Percentiles rank a stretch among this genome's conserved stretches.
Evolutionary conservation across 2,888 invertebrate genomes (phyloP).

Genomic region (Orchesella flavescens): DNA sequence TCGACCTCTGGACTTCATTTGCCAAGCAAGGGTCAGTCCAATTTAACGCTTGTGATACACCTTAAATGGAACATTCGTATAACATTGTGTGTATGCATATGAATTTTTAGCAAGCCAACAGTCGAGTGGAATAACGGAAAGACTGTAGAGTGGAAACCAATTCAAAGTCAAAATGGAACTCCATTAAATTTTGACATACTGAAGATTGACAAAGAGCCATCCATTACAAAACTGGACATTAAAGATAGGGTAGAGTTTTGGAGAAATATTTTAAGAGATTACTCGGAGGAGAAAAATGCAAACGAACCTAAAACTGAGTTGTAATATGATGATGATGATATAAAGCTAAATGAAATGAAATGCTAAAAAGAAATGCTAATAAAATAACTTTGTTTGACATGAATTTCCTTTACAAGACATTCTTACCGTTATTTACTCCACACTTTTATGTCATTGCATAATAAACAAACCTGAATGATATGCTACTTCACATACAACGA

Average conservation of each 20-base stretch:
- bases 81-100: neutral
- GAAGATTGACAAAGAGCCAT: neutral
- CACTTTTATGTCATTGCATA: too few relatives aligned
- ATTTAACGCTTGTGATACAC: neutral
- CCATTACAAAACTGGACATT: neutral
- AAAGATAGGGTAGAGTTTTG: neutral
- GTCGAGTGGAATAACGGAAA: neutral
- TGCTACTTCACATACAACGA: too few relatives aligned
- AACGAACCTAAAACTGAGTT: too few relatives aligned
- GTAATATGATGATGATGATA: too few relatives aligned
- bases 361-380: too few relatives aligned
- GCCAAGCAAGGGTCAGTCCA: constrained; percentile 4
- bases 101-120: neutral
- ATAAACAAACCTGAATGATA: too few relatives aligned
- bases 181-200: neutral
- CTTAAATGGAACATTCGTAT: neutral
- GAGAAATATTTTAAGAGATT: neutral
- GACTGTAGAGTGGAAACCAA: neutral
- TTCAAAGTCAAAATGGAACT: neutral
- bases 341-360: too few relatives aligned
- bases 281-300: too few relatives aligned
- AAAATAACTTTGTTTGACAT: too few relatives aligned
- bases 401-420: too few relatives aligned
- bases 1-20: constrained; percentile 39
- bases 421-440: too few relatives aligned